Conservation (phyloP, 2,888 invertebrate genomes). For the Shargacucullia verbasci region DNA sequence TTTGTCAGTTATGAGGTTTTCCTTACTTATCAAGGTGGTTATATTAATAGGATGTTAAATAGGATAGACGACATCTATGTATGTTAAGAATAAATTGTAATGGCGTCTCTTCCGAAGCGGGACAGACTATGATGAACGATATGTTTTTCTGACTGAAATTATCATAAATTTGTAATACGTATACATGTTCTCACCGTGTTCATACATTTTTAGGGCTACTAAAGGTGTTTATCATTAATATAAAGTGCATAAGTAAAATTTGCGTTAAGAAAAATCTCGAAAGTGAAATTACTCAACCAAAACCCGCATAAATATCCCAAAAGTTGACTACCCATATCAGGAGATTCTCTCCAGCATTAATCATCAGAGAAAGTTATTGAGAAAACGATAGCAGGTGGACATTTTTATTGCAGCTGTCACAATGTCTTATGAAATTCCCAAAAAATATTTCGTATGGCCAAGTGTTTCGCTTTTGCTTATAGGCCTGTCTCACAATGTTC, state of each 20-base stretch:
- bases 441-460: slow-evolving; percentile 15
- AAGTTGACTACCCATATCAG: slow-evolving; percentile 44
- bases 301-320: slow-evolving; percentile 30
- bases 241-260: background rate
- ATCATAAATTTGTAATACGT: background rate
- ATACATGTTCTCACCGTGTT: slow-evolving; percentile 5
- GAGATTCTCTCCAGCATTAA: slow-evolving; percentile 29
- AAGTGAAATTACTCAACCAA: slow-evolving; percentile 28
- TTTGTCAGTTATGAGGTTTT: slow-evolving; percentile 7
- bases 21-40: background rate
- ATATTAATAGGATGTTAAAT: no score
- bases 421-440: slow-evolving; percentile 14
- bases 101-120: no score
- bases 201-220: background rate
- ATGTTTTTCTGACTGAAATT: background rate
- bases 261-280: slow-evolving; percentile 13
- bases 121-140: background rate
- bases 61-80: no score
- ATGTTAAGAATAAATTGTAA: no score
- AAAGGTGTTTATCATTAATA: slow-evolving; percentile 27
- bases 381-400: slow-evolving; percentile 26
- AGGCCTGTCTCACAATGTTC: background rate
- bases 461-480: slow-evolving; percentile 4
- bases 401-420: slow-evolving; percentile 20
- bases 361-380: slow-evolving; percentile 48